Conservation (phyloP, 2,797 vertebrate species). For the Xenopus petersii region DNA sequence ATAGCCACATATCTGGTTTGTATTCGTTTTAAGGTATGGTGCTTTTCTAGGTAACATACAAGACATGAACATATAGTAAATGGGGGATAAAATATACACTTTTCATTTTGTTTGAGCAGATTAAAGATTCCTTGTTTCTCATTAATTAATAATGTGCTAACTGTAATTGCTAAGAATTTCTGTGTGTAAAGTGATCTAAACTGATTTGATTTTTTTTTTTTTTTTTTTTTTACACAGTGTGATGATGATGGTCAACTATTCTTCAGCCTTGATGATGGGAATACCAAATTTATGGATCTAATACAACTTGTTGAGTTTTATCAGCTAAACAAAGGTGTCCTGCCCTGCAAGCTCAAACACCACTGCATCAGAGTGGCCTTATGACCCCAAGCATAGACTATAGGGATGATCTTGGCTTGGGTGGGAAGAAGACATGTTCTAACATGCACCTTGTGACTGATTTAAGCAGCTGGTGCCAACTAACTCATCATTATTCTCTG, state of each 20-base stretch:
- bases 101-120: too few relatives aligned
- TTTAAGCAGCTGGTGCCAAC: slow-evolving; percentile 26
- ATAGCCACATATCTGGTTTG: too few relatives aligned
- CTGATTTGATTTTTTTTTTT: slow-evolving; percentile 21
- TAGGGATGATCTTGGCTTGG: slow-evolving; percentile 5
- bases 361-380: slow-evolving; percentile 96
- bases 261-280: slow-evolving; percentile 94
- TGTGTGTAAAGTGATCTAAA: too few relatives aligned
- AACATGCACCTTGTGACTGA: slow-evolving; percentile 36
- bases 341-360: slow-evolving; percentile 97
- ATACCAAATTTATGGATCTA: slow-evolving; percentile 97
- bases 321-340: slow-evolving; percentile 96
- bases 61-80: too few relatives aligned
- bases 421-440: slow-evolving; percentile 4
- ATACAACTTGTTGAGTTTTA: slow-evolving; percentile 98
- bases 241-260: slow-evolving; percentile 95
- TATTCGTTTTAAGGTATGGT: too few relatives aligned
- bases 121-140: too few relatives aligned
- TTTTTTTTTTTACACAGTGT: slow-evolving; percentile 64
- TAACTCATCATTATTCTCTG: slow-evolving; percentile 13
- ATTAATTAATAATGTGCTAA: too few relatives aligned
- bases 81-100: too few relatives aligned
- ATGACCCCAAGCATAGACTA: slow-evolving; percentile 76
- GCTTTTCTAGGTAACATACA: too few relatives aligned
- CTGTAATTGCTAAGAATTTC: too few relatives aligned